Evolutionary conservation across 2,888 invertebrate species (phyloP), one percentile per base, ranked within the genome.

Genomic region (Willowsia nigromaculata): DNA sequence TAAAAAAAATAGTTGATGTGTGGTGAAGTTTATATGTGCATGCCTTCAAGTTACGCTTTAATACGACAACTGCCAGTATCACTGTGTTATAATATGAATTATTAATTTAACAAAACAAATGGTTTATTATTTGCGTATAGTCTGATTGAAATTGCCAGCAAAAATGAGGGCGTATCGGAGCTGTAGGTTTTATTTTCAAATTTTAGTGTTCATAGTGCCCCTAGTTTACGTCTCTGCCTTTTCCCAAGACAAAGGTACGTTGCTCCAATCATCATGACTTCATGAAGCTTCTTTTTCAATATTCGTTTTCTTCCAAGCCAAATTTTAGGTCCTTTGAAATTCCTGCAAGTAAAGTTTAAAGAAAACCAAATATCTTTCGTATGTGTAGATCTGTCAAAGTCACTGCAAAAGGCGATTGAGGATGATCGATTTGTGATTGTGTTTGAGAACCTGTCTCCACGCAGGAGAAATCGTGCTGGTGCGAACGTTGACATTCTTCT

Each of bases 401-500:
- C 92, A 13, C 84, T 92, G 50, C 91, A 92, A 86, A 90, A 89
- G 81, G 92, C 92, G 25, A 90, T 92, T 33, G 91, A 91, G 62
- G 92, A 92, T 91, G 92, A 92, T 89, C 92, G 92, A 47, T 92
- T 92, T 88, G 92, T 92, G 82, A 89, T 92, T 83, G 90, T 91
- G 33, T 89, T 92, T 87, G 92, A 92, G 65, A 92, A 92, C 76
- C 90, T 92, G 65, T 91, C 92, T 25, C 92, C 92, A 25, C 87
- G 91, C 65, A 89, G 91, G 89, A 91, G 92, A 85, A 85, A 83
- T 82, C 90, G 90, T 47, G 62, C 85, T 43, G 90, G 91, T 68
- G 86, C 89, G 74, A 89, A 94, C 53, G 92, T 94, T 15, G 95
- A 96, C 93, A 95, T 95, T 0, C 93, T 96, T 2, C 94, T 95